A percentile compares a stretch with the other conserved stretches of the same genome.
Conservation (phyloP, 2,113 vertebrate species). For the Canis aureus region DNA sequence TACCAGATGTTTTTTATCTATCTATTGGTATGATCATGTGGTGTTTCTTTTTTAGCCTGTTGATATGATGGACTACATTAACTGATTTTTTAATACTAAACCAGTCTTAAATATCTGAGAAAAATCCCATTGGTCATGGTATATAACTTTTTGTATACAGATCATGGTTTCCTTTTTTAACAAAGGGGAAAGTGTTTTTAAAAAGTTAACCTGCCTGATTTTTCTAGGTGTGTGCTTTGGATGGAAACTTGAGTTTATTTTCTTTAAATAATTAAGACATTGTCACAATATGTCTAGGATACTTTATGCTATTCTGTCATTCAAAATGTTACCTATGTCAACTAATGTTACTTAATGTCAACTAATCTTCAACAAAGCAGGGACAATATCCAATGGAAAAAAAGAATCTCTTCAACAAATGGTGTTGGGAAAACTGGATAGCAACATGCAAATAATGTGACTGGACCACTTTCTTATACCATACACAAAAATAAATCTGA, state of each 20-base stretch:
- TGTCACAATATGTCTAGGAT: background rate
- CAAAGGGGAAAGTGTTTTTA: background rate
- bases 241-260: background rate
- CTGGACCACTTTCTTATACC: no score
- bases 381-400: background rate
- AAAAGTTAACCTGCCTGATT: background rate
- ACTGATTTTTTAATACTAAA: background rate
- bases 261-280: background rate
- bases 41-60: background rate
- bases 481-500: no score
- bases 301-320: conserved; percentile 11
- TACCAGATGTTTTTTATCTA: background rate
- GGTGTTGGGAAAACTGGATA: no score
- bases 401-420: no score
- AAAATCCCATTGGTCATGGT: background rate
- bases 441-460: no score
- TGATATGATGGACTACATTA: background rate
- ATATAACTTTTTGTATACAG: background rate
- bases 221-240: background rate
- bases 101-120: background rate
- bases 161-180: background rate
- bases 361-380: background rate
- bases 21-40: background rate
- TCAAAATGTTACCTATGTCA: background rate
- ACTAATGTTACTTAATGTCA: background rate